Evolutionary conservation across 1,140 invertebrate genomes (phyloP).

Genomic region (Drosophila sucinea): DNA sequence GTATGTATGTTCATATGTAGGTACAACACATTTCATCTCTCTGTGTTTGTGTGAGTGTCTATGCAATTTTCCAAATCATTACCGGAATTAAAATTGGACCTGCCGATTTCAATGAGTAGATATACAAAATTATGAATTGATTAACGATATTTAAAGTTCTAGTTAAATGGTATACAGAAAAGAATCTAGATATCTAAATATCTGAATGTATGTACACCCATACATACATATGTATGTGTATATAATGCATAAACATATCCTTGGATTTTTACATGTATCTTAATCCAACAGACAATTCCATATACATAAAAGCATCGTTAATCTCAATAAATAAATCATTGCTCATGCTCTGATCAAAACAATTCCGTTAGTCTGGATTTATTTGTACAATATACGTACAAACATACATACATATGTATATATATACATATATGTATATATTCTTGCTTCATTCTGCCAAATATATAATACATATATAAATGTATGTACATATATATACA

Average conservation of each 20-base stretch:
- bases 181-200: neutral
- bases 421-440: neutral
- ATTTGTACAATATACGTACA: neutral
- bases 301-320: no score
- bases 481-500: no score
- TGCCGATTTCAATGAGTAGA: neutral
- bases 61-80: constrained; percentile 11
- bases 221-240: neutral
- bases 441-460: constrained; percentile 1
- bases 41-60: constrained; percentile 6
- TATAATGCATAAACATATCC: neutral
- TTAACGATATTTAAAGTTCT: neutral
- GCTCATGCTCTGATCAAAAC: constrained; percentile 1
- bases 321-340: neutral
- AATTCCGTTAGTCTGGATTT: neutral
- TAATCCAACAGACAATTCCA: neutral
- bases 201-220: neutral
- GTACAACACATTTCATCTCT: constrained; percentile 5
- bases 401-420: neutral
- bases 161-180: neutral
- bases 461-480: neutral
- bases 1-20: constrained; percentile 6
- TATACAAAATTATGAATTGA: neutral
- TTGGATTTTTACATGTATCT: constrained; percentile 1
- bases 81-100: neutral